Conservation (phyloP, 2,797 vertebrate genomes). For the Denticeps clupeoides region DNA sequence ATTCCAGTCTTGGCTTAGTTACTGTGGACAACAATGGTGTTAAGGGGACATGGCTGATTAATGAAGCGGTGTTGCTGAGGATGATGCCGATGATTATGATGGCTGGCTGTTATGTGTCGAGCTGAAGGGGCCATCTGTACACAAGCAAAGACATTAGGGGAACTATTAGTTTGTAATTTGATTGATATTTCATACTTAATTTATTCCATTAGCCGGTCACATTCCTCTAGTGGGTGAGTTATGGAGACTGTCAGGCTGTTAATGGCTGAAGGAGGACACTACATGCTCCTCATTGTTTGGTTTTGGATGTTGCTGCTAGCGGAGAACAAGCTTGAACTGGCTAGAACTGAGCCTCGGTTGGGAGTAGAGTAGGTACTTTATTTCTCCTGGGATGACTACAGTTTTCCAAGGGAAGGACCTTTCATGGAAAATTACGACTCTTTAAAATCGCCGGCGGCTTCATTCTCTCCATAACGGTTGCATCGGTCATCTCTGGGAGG, state of each 20-base stretch:
- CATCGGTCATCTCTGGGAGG: too few species aligned
- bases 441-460: too few species aligned
- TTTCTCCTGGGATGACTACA: too few species aligned
- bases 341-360: too few species aligned
- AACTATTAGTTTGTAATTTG: conserved; percentile 55
- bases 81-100: conserved; percentile 46
- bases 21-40: conserved; percentile 16
- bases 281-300: conserved; percentile 4
- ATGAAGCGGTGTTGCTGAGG: conserved; percentile 39
- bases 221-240: conserved; percentile 31
- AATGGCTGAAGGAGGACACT: conserved; percentile 17
- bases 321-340: too few species aligned
- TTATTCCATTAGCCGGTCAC: conserved; percentile 42
- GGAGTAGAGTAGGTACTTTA: too few species aligned
- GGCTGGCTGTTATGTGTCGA: conserved; percentile 41
- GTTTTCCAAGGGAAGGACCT: too few species aligned
- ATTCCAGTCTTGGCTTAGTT: conserved; percentile 6
- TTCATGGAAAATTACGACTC: too few species aligned
- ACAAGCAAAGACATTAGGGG: conserved; percentile 54
- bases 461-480: too few species aligned
- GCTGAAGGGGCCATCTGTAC: conserved; percentile 44
- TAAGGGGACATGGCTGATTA: conserved; percentile 36
- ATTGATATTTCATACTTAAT: conserved; percentile 54
- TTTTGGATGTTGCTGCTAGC: conserved; percentile 4
- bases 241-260: conserved; percentile 28